Evolutionary conservation across 2,113 vertebrate species (phyloP).

Genomic region (Cercocebus atys): DNA sequence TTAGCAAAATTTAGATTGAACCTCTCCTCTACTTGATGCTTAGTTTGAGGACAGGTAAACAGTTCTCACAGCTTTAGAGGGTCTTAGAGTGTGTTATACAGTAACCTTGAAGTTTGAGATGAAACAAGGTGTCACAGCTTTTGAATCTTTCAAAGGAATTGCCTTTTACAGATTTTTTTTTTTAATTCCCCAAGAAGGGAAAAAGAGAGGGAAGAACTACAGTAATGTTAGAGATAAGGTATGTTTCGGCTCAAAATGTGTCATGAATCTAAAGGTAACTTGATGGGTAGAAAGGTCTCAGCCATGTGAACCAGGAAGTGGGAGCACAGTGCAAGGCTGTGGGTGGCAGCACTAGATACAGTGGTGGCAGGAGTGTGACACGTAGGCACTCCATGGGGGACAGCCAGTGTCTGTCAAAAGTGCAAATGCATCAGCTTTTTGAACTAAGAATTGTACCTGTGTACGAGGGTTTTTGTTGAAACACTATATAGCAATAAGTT

Average conservation of each 20-base stretch:
- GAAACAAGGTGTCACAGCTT: neutral
- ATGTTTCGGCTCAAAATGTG: neutral
- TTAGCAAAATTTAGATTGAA: neutral
- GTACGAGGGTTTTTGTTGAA: neutral
- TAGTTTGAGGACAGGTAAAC: neutral
- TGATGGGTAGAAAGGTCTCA: neutral
- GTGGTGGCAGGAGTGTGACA: neutral
- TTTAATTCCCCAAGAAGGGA: neutral
- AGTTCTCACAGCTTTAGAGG: neutral
- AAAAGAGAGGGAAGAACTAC: neutral
- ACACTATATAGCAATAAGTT: neutral
- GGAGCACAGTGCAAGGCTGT: neutral
- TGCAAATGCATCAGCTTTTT: neutral
- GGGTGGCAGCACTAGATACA: neutral
- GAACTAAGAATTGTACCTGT: neutral
- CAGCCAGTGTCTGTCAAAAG: fast-evolving
- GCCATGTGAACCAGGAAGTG: neutral
- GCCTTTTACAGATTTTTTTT: neutral
- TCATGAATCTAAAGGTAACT: neutral
- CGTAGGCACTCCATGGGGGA: neutral
- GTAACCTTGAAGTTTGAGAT: neutral
- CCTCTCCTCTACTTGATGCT: neutral
- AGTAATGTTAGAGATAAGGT: neutral
- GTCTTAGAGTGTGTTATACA: neutral
- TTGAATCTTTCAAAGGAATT: neutral